Evolutionary conservation across 2,888 invertebrate species (phyloP).

Genomic region (Drosophila mimica): DNA sequence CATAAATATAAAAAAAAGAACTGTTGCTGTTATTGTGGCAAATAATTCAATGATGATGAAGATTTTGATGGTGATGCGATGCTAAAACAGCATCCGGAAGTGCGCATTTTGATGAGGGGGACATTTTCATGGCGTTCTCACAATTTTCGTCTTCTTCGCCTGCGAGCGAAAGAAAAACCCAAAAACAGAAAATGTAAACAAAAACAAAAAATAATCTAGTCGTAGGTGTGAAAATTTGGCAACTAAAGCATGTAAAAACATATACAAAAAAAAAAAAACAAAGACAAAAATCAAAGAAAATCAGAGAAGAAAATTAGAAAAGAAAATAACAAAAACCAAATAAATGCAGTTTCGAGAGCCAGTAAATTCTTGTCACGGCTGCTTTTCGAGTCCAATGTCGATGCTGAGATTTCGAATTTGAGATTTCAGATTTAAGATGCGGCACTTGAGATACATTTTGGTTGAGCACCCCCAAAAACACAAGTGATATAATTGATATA

Average conservation of each 20-base stretch:
- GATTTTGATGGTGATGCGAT: constrained; percentile 24
- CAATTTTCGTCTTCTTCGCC: constrained; percentile 22
- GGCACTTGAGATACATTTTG: constrained; percentile 69
- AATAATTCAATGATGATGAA: constrained; percentile 28
- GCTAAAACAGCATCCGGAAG: constrained; percentile 63
- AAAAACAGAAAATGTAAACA: constrained; percentile 33
- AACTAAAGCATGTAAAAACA: constrained; percentile 20
- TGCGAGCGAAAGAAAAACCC: constrained; percentile 23
- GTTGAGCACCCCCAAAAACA: constrained; percentile 6
- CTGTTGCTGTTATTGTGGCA: constrained; percentile 38
- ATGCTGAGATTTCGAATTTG: constrained; percentile 55
- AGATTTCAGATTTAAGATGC: constrained; percentile 34
- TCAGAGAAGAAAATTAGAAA: background rate
- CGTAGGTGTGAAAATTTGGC: constrained; percentile 34
- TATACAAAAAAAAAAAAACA: constrained; percentile 12
- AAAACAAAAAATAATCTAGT: constrained; percentile 17
- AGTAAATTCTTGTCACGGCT: constrained; percentile 69
- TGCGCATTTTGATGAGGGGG: constrained; percentile 69
- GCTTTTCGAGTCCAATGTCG: constrained; percentile 64
- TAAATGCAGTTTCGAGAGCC: constrained; percentile 64
- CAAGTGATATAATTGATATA: constrained; percentile 46
- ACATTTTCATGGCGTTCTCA: constrained; percentile 31
- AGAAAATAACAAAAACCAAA: constrained; percentile 47
- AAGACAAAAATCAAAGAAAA: constrained; percentile 15
- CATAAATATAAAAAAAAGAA: constrained; percentile 36